Evolutionary conservation across 92 coral and sea anemone species (phyloP).

Genomic region (Epizoanthus illoricatus): DNA sequence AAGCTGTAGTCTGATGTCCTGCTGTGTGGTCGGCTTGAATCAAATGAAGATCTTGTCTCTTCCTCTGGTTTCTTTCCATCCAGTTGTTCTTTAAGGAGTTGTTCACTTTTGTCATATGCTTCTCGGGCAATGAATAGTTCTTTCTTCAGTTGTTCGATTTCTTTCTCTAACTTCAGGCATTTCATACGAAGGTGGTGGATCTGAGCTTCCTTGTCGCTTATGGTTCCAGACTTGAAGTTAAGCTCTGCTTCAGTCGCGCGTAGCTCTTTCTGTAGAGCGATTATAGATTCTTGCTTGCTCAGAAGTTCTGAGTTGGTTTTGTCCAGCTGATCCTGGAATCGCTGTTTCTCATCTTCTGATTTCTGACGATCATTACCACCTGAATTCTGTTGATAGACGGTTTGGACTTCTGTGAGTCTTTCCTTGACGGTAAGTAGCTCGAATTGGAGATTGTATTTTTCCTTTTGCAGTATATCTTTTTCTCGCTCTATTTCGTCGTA

Average conservation of each 20-base stretch:
- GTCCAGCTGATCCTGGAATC: slow-evolving; percentile 74
- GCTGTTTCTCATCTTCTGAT: slow-evolving; percentile 66
- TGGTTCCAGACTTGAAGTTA: slow-evolving; percentile 68
- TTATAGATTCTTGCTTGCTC: slow-evolving; percentile 83
- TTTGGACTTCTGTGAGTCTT: slow-evolving; percentile 70
- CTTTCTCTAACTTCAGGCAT: slow-evolving; percentile 74
- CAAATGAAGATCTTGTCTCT: neutral
- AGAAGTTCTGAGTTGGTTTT: slow-evolving; percentile 82
- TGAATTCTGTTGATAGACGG: slow-evolving; percentile 76
- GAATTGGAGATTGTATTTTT: slow-evolving; percentile 65
- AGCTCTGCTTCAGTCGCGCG: slow-evolving; percentile 70
- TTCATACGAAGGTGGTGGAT: slow-evolving; percentile 65
- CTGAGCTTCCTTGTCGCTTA: slow-evolving; percentile 82
- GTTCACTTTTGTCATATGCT: slow-evolving; percentile 66
- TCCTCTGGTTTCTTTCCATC: neutral
- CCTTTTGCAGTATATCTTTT: slow-evolving; percentile 62
- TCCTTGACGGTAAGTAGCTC: slow-evolving; percentile 67
- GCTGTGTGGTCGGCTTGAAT: neutral
- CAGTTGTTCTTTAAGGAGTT: slow-evolving; percentile 54
- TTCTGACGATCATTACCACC: slow-evolving; percentile 73
- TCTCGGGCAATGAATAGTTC: slow-evolving; percentile 72
- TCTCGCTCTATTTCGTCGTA: slow-evolving; percentile 68
- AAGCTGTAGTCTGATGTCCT: neutral
- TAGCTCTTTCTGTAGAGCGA: slow-evolving; percentile 78
- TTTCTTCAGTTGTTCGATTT: slow-evolving; percentile 85